Percentiles rank a stretch among this genome's conserved stretches.
Evolutionary conservation across 2,888 invertebrate species (phyloP).

Genomic region (Alentia gelatinosa): DNA sequence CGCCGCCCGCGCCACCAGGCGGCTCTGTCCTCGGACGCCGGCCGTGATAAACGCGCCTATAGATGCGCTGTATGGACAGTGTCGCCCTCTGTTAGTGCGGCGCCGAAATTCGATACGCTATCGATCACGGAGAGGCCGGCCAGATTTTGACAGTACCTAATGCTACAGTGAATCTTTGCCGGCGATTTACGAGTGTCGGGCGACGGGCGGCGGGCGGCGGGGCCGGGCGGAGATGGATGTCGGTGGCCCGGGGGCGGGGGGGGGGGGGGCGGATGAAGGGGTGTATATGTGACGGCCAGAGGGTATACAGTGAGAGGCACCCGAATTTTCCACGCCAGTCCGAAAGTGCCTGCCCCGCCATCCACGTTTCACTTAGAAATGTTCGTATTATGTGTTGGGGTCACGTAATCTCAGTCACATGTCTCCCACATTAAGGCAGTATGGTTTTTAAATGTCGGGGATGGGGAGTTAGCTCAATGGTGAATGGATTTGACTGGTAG

Average conservation of each 20-base stretch:
- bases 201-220: background rate
- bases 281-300: background rate
- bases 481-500: too few relatives aligned
- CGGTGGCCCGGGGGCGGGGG: background rate
- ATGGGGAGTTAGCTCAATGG: too few relatives aligned
- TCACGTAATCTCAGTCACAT: too few relatives aligned
- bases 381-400: too few relatives aligned
- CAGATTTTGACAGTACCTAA: constrained; percentile 25
- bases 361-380: too few relatives aligned
- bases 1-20: background rate
- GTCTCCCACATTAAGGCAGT: too few relatives aligned
- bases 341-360: too few relatives aligned
- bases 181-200: background rate
- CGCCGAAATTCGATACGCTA: constrained; percentile 14
- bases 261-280: background rate
- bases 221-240: background rate
- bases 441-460: too few relatives aligned
- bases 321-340: too few relatives aligned
- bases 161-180: background rate
- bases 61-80: constrained; percentile 21
- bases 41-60: constrained; percentile 14
- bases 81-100: constrained; percentile 19
- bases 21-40: background rate
- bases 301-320: background rate
- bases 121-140: background rate